Base-by-base conservation (phyloP, 2,888 invertebrate species). In the Xanthia togata region DNA sequence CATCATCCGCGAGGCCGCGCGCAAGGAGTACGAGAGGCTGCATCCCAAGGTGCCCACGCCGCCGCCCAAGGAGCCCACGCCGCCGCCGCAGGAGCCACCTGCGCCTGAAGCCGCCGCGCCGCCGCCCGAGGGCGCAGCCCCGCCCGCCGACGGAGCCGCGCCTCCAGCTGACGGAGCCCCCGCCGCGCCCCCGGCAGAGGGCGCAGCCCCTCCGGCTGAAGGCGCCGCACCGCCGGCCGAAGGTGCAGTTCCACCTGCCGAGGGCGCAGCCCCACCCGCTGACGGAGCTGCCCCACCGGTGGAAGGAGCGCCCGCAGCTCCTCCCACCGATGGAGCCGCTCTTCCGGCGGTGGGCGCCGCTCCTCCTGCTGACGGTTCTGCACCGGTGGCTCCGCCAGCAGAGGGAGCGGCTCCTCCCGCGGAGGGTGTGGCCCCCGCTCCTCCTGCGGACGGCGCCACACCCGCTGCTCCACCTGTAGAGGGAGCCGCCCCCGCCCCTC, bases 391-490 rank as follows among this genome's bases (percentile, higher is more conserved):
- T 0, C 88, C 89, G 0, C 59, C 59, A 31, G 88, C 86, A 0
- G 90, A 79, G 20, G 89, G 83, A 0, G 89, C 31, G 1, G 93
- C 91, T 0, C 89, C 89, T 0, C 90, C 89, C 2, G 88, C 87
- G 0, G 90, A 81, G 12, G 89, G 84, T 53, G 90, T 86, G 6
- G 90, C 92, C 1, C 78, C 88, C 6, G 90, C 92, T 8, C 76
- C 76, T 0, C 88, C 92, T 0, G 91, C 88, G 0, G 93, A 92
- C 0, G 95, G 93, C 1, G 91, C 92, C 2, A 90, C 91, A 0
- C 79, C 90, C 2, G 89, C 92, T 5, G 69, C 79, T 0, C 89
- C 93, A 0, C 92, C 92, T 0, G 91, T 88, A 0, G 93, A 92
- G 4, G 95, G 92, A 3, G 91, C 92, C 2, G 90, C 91, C 0